Base-by-base conservation (phyloP, 2,113 vertebrate species). In the Campylorhamphus procurvoides region DNA sequence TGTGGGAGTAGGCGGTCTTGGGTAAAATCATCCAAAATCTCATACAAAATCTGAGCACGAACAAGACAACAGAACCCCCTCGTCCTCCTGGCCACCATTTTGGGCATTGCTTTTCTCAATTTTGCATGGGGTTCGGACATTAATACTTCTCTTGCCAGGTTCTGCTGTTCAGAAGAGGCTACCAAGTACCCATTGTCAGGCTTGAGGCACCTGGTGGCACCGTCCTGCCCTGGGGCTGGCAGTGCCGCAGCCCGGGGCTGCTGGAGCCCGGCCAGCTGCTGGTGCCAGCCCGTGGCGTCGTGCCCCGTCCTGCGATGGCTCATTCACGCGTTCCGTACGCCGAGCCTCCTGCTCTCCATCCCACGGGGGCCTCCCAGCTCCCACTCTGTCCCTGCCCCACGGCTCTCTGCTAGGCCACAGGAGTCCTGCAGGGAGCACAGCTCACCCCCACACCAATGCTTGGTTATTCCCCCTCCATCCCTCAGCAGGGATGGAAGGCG, bases 191-290 rank as follows among this genome's bases (percentile, higher is more conserved):
- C 58, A 10, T n/a, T 0, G 4, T 46, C 14, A 22, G 49, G 90
- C 87, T 64, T 6, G 37, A 81, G 63, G 89, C 87, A 84, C 67
- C 63, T 40, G 74, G 76, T 83, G 62, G 74, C 77, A 80, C 96
- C 76, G 83, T 90, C 23, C 23, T 24, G 66, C 96, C 96, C 97
- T 87, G 95, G 93, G 92, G 55, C 72, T 47, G 68, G 25, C 1
- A 5, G 19, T 62, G 19, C 31, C 55, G 35, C 2, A 16, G 0
- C 9, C 18, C 4, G n/a, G 55, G 33, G 49, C 60, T n/a, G 69
- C 58, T 44, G 83, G 42, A 78, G 55, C 50, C 55, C 64, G 12
- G 87, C 22, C 56, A 74, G 77, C 27, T 18, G 27, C 1, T 17
- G 71, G 24, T 47, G 47, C 94, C 92, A 97, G 97, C 96, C 97